Base-by-base conservation (phyloP, 2,113 vertebrate species). In the Prinia subflava region DNA sequence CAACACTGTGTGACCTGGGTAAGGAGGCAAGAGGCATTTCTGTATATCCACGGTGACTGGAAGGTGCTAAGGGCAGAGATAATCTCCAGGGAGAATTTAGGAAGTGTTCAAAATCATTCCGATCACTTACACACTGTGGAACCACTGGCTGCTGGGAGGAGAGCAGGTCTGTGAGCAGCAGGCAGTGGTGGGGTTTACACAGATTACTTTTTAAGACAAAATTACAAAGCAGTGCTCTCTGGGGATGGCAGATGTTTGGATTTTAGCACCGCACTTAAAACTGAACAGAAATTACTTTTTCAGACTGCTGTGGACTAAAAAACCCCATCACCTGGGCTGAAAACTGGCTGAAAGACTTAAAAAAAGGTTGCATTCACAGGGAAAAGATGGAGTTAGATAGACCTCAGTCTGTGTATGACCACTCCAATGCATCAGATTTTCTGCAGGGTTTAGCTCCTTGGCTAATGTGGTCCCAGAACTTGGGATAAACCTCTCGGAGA, bases 191-290 rank as follows among this genome's bases (percentile, higher is more conserved):
- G 68, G 88, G 92, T 70, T 96, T 94, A 90, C 64, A 78, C 60
- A 94, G 94, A 95, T 92, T 94, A 86, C 52, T 94, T 96, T 96
- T 90, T 74, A 90, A 93, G 86, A 90, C 85, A 88, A 83, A 96
- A 88, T 93, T 92, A 95, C 95, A 96, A 97, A 95, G 93, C 88
- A 71, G 16, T 23, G 10, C 47, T 78, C 94, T 88, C 93, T 49
- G 44, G 93, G 95, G 92, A 95, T 71, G 90, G 93, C 94, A 96
- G 95, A 92, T 96, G 94, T 96, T 96, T 86, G 90, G 90, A 96
- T 91, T 95, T 96, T 88, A 95, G 71, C 76, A 93, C 44, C 10
- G 12, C 42, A 86, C 90, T 92, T 92, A 81, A 90, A 86, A 88
- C 52, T 12, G 88, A 88, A 59, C 55, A 94, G 75, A 94, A 95